A percentile compares a stretch with the other conserved stretches of the same genome.
These are phyloP conservation scores for Aspidiotus destructor DNA, from an alignment of 2,888 invertebrate species.

Conservation along the genomic window DNA sequence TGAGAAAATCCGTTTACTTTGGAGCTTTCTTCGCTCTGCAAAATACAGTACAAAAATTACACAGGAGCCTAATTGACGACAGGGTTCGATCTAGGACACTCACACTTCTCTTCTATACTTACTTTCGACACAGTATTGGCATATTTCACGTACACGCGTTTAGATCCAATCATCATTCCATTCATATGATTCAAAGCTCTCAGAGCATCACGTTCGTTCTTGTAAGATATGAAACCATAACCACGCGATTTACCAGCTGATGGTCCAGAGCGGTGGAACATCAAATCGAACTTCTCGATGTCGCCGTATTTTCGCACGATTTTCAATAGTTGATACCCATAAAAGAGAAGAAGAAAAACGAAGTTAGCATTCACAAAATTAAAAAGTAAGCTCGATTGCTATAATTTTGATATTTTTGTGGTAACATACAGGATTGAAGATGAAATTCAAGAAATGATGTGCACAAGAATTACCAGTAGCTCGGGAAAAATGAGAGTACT, in stretches of 20 bases:
- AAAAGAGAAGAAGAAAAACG: constrained; percentile 44
- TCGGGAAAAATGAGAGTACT: constrained; percentile 46
- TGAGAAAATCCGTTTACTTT: constrained; percentile 41
- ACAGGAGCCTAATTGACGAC: no score
- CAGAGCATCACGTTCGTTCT: constrained; percentile 55
- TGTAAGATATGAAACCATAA: constrained; percentile 86
- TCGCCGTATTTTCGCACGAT: constrained; percentile 87
- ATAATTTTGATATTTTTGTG: background rate
- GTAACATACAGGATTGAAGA: background rate
- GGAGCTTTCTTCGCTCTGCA: background rate
- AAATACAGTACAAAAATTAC: background rate
- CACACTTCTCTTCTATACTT: constrained; percentile 35
- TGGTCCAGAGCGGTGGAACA: constrained; percentile 86
- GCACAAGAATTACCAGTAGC: no score
- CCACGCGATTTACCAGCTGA: constrained; percentile 80
- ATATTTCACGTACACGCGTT: constrained; percentile 67
- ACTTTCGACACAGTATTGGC: constrained; percentile 64
- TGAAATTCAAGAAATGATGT: no score
- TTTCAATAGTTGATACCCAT: constrained; percentile 93
- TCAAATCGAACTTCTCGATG: constrained; percentile 90
- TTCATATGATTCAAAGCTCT: constrained; percentile 63
- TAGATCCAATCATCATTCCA: constrained; percentile 62
- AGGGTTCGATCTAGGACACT: background rate
- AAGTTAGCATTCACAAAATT: background rate
- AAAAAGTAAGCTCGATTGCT: background rate